Base-by-base conservation (phyloP, 1,140 invertebrate genomes). In the Magallana ariakensis region DNA sequence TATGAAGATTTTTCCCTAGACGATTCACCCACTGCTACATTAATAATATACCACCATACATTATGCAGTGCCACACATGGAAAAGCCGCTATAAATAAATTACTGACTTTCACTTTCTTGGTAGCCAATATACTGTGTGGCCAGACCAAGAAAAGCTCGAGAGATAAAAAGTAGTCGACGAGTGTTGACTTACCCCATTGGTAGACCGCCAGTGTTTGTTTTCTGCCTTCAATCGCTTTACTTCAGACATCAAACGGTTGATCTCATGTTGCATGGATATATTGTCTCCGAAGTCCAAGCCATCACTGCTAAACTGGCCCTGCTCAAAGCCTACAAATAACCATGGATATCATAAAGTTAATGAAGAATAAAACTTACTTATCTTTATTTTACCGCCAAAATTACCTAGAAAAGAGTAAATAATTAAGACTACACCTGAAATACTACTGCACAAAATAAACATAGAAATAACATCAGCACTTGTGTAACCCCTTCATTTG, bases 251-350 rank as follows among this genome's bases (percentile, higher is more conserved):
- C 1, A 95, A 92, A 9, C 90, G 85, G 90, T 95, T 95, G 62
- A 94, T 93, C 87, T 95, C 94, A 89, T 93, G 91, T 84, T 95
- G 94, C 84, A 93, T 92, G 16, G 90, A 88, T 66, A 95, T 93
- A 86, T 91, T 92, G 89, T 95, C 94, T 85, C 92, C 92, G 90
- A 95, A 94, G 87, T 95, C 94, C 84, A 91, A 80, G n/a, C 90
- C 89, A 85, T 92, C 92, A 57, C 85, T 84, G 70, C 86, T 80
- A 88, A 89, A 87, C 54, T 85, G 33, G 57, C 83, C 46, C 7
- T 81, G 46, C n/a, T 81, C 80, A 54, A 81, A 81, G 11, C 54
- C 80, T 81, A 19, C 19, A 81, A 81, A 15, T 54, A 22, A 56
- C n/a, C 4, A 81, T n/a, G n/a, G 11, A 81, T 26, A 81, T 7